These are phyloP conservation scores for Pinctada fucata DNA, from an alignment of 2,888 invertebrate genomes.

Conservation along the genomic window DNA sequence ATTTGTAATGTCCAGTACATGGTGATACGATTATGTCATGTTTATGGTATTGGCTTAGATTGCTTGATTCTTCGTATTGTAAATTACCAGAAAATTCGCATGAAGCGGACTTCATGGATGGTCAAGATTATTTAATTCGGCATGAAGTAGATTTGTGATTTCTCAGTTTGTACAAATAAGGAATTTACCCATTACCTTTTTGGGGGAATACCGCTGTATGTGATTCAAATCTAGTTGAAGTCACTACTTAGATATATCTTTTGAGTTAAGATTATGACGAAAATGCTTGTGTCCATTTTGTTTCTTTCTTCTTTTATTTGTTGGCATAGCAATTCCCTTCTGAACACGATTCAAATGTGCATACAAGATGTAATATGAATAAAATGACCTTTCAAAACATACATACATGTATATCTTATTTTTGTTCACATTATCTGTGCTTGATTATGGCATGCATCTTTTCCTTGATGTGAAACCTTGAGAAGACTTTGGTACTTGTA, in stretches of 20 bases:
- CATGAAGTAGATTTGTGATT: neutral
- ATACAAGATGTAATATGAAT: conserved; percentile 38
- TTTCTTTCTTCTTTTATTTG: conserved; percentile 48
- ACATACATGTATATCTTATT: neutral
- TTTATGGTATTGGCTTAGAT: neutral
- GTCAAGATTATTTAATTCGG: neutral
- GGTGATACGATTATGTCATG: no score
- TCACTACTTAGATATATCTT: no score
- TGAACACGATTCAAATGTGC: conserved; percentile 37
- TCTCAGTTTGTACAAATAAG: neutral
- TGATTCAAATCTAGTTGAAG: no score
- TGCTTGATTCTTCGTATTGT: conserved; percentile 1
- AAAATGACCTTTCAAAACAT: conserved; percentile 26
- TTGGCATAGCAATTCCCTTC: conserved; percentile 57
- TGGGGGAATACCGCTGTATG: no score
- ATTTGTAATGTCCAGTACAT: no score
- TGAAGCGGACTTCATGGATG: no score
- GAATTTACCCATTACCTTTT: no score
- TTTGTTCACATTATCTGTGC: neutral
- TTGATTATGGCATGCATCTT: no score
- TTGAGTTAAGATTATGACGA: neutral
- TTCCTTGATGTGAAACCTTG: no score
- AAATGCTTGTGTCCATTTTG: conserved; percentile 31
- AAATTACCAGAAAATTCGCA: conserved; percentile 6
- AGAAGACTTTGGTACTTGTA: no score